Conservation (phyloP, 2,797 vertebrate genomes). For the Sebastes taczanowskii region DNA sequence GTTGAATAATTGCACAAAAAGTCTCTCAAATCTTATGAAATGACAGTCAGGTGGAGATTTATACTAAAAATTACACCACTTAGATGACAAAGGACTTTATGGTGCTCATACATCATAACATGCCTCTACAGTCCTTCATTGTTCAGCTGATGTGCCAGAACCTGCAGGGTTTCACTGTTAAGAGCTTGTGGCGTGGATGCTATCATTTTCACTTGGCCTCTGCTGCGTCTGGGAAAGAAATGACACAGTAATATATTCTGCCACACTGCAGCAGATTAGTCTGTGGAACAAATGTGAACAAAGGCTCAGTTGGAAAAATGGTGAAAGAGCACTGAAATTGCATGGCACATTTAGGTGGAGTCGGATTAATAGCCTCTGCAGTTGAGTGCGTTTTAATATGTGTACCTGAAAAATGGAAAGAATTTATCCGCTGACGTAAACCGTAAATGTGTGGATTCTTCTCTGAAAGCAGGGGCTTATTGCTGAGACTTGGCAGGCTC, state of each 20-base stretch:
- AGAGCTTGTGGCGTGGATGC: conserved; percentile 34
- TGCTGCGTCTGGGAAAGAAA: conserved; percentile 51
- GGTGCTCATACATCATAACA: conserved; percentile 43
- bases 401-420: conserved; percentile 59
- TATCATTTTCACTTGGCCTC: conserved; percentile 50
- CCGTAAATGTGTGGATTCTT: conserved; percentile 30
- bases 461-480: conserved; percentile 19
- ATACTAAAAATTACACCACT: conserved; percentile 41
- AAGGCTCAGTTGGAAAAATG: conserved; percentile 36
- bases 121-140: conserved; percentile 46
- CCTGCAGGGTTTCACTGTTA: conserved; percentile 48
- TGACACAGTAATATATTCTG: conserved; percentile 38
- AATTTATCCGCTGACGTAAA: conserved; percentile 20
- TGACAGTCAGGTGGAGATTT: conserved; percentile 41
- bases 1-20: conserved; percentile 12
- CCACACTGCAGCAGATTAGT: conserved; percentile 31
- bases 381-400: conserved; percentile 42
- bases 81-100: conserved; percentile 54
- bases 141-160: conserved; percentile 60
- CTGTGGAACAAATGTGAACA: conserved; percentile 48
- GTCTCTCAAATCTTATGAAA: conserved; percentile 9
- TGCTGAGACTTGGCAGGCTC: background rate
- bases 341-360: conserved; percentile 34
- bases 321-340: conserved; percentile 14
- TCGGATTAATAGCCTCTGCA: conserved; percentile 35